phyloP scores from a whole-genome alignment of 2,113 vertebrate genomes.

The Nesogale talazaci region DNA sequence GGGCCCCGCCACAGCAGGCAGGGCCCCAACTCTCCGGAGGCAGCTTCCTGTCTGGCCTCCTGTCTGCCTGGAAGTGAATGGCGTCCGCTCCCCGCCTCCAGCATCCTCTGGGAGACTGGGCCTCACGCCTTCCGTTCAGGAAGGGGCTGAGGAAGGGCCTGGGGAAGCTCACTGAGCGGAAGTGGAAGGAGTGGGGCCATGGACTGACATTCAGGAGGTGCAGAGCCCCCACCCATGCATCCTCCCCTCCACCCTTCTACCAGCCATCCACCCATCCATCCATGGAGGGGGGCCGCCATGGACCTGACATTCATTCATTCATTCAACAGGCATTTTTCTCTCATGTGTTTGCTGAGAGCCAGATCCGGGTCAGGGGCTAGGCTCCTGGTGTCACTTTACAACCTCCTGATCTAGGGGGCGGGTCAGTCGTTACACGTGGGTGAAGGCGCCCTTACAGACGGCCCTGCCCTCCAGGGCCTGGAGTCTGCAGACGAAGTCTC shows the following conservation, averaged over 20 bases:
- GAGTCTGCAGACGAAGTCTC: background rate
- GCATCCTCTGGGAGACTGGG: conserved; percentile 70
- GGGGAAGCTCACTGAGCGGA: conserved; percentile 65
- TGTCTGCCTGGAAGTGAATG: conserved; percentile 81
- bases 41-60: conserved; percentile 86
- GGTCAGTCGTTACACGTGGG: background rate
- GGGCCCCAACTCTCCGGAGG: conserved; percentile 34
- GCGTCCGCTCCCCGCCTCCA: conserved; percentile 80
- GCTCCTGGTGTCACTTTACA: background rate
- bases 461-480: background rate
- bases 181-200: conserved; percentile 47
- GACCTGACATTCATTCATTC: background rate
- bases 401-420: too few relatives aligned
- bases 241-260: too few relatives aligned
- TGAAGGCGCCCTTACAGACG: fast-evolving
- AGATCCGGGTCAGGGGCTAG: background rate
- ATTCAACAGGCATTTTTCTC: background rate
- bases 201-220: fast-evolving
- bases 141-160: conserved; percentile 76
- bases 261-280: too few relatives aligned
- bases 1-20: background rate
- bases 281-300: too few relatives aligned
- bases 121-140: conserved; percentile 83
- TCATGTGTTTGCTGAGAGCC: background rate
- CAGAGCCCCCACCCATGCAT: too few relatives aligned